These are phyloP conservation scores for Nibea coibor DNA, from an alignment of 2,113 vertebrate genomes.

Conservation along the genomic window DNA sequence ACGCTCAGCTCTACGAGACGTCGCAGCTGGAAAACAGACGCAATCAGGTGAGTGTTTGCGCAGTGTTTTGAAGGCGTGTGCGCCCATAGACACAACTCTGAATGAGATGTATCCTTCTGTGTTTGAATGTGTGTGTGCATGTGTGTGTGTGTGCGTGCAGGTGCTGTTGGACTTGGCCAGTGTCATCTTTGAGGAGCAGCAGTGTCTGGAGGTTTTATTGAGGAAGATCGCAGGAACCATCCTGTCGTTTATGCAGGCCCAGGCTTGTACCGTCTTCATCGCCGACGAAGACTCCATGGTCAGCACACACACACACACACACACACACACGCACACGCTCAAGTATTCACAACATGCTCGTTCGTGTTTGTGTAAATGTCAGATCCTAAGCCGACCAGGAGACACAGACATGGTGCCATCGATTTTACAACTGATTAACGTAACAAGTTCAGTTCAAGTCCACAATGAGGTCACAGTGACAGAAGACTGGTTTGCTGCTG, in stretches of 20 bases:
- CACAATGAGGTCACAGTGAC: too few species aligned
- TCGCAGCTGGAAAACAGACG: slow-evolving; percentile 95
- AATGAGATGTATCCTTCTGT: neutral
- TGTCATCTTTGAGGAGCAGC: slow-evolving; percentile 98
- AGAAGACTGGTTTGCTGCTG: too few species aligned
- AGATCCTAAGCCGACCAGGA: too few species aligned
- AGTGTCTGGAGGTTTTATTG: slow-evolving; percentile 93
- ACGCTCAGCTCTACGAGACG: slow-evolving; percentile 95
- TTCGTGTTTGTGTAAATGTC: neutral
- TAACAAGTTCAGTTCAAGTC: too few species aligned
- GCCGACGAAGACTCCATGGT: slow-evolving; percentile 91
- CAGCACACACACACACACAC: slow-evolving; percentile 63
- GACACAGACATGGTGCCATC: too few species aligned
- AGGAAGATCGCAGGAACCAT: slow-evolving; percentile 97
- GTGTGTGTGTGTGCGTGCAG: slow-evolving; percentile 73
- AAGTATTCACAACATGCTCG: neutral
- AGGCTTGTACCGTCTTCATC: slow-evolving; percentile 95
- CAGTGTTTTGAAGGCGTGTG: neutral
- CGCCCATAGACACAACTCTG: neutral
- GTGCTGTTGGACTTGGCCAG: slow-evolving; percentile 96
- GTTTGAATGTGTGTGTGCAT: slow-evolving; percentile 4
- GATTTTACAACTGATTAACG: too few species aligned
- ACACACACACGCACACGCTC: neutral
- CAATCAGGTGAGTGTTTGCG: slow-evolving; percentile 87
- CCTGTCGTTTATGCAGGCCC: slow-evolving; percentile 97